Conservation (phyloP, 2,888 invertebrate genomes). For the Chrysomela aeneicollis region DNA sequence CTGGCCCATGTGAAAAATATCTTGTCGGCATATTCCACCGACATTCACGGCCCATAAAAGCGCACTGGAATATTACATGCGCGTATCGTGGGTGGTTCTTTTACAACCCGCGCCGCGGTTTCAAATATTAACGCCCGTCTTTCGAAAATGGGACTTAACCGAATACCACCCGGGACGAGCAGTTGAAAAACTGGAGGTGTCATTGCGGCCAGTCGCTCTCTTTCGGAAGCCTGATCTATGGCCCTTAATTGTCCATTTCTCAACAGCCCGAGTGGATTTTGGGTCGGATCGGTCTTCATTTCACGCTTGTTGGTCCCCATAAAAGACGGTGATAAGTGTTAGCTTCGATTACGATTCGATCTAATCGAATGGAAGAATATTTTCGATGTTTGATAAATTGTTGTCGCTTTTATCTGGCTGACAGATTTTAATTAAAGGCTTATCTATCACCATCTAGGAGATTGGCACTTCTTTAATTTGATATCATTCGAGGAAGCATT, state of each 20-base stretch:
- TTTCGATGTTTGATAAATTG: background rate
- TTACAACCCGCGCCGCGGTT: slow-evolving; percentile 7
- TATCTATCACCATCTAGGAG: background rate
- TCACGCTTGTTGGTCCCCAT: slow-evolving; percentile 19
- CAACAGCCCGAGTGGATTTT: slow-evolving; percentile 20
- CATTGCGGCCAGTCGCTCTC: slow-evolving; percentile 28
- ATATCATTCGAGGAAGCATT: background rate
- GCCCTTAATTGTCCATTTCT: slow-evolving; percentile 32
- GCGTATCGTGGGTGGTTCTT: slow-evolving; percentile 8
- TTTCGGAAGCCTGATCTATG: slow-evolving; percentile 32
- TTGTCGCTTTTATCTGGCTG: background rate
- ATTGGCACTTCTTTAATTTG: background rate
- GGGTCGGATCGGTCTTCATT: slow-evolving; percentile 16
- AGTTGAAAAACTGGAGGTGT: slow-evolving; percentile 32
- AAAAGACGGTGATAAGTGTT: slow-evolving; percentile 13
- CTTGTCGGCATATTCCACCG: no score
- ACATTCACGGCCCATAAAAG: no score
- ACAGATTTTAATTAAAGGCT: background rate
- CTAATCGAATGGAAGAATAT: background rate
- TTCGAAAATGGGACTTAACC: slow-evolving; percentile 21
- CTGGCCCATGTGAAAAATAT: no score
- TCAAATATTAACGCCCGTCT: slow-evolving; percentile 25
- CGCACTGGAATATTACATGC: no score
- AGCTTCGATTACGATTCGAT: slow-evolving; percentile 11
- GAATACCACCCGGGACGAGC: slow-evolving; percentile 23